A percentile compares a stretch with the other conserved stretches of the same genome.
These are phyloP conservation scores for Protosalanx chinensis DNA, from an alignment of 2,797 vertebrate species.

Conservation along the genomic window DNA sequence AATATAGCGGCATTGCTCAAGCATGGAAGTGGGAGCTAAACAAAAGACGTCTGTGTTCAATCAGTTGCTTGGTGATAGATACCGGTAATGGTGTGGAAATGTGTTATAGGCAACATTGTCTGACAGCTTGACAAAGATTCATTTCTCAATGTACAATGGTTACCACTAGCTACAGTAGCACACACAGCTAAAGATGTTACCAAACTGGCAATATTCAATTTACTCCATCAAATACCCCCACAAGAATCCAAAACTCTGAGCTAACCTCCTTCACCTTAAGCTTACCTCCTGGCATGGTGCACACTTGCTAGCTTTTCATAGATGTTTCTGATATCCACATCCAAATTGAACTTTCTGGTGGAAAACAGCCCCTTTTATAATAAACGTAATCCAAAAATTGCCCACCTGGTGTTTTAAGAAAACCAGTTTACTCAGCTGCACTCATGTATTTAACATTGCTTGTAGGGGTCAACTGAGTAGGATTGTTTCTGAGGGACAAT, in stretches of 20 bases:
- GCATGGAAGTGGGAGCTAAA: not conserved
- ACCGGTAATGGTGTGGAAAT: not conserved
- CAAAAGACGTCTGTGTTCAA: not conserved
- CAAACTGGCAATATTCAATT: not conserved
- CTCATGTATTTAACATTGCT: not conserved
- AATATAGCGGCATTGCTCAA: slow-evolving; percentile 37
- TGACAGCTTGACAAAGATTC: not conserved
- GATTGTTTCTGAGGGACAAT: slow-evolving; percentile 33
- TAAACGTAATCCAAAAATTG: too few relatives aligned
- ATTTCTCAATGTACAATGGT: not conserved
- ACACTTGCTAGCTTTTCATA: too few relatives aligned
- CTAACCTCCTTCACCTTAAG: too few relatives aligned
- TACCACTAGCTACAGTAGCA: too few relatives aligned
- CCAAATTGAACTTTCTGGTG: too few relatives aligned
- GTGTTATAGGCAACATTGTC: not conserved
- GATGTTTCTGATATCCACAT: too few relatives aligned
- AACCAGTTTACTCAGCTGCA: not conserved
- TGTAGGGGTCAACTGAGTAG: slow-evolving; percentile 24
- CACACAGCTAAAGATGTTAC: too few relatives aligned
- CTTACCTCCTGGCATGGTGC: too few relatives aligned
- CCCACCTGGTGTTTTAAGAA: too few relatives aligned
- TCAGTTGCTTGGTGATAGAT: not conserved
- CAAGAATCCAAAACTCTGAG: not conserved
- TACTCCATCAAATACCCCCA: not conserved
- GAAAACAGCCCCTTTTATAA: not conserved